Evolutionary conservation across 2,888 invertebrate genomes (phyloP), one percentile per base, ranked within the genome.

Genomic region (Dynastes grantii): DNA sequence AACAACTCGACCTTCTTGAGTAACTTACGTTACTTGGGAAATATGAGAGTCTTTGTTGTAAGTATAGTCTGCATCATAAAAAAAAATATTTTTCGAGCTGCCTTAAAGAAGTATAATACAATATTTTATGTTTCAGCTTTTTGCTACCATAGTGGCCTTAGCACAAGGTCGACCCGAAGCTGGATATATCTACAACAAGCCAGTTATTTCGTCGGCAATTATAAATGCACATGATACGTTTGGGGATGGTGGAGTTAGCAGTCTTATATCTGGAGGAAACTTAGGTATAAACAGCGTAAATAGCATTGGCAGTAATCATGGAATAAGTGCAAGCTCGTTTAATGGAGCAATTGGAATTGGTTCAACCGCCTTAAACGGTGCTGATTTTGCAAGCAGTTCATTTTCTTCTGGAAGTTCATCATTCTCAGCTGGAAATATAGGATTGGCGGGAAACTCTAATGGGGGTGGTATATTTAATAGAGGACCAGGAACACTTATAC

Each of bases 121-220:
- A 22, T 58, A 22, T 22, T 22, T 58, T 22, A 37, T 58, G 55
- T 58, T 83, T 77, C 82, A 86, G 85, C 84, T 86, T 81, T 79
- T 84, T 76, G 85, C 84, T 83, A 82, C 85, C 22, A 82, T 91
- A 82, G 91, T 91, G 89, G 91, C 91, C 79, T 89, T 91, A 87
- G 91, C 90, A 87, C 90, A 90, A 87, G 91, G 91, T 76, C 89
- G 92, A 81, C 92, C 92, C 87, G 92, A 92, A 88, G 90, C 91
- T 84, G 91, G 91, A 83, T 90, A 91, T 87, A 90, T 90, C 85
- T 92, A 92, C 88, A 87, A 81, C 81, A 80, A 85, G 83, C 86
- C 86, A 32, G 85, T 85, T 13, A 79, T 85, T 82, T 85, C 86
- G 27, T 85, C 85, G 11, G 84, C 84, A 71, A 84, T 84, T 79